These are phyloP conservation scores for Lagorchestes hirsutus DNA, from an alignment of 2,797 vertebrate genomes.

Conservation along the genomic window DNA sequence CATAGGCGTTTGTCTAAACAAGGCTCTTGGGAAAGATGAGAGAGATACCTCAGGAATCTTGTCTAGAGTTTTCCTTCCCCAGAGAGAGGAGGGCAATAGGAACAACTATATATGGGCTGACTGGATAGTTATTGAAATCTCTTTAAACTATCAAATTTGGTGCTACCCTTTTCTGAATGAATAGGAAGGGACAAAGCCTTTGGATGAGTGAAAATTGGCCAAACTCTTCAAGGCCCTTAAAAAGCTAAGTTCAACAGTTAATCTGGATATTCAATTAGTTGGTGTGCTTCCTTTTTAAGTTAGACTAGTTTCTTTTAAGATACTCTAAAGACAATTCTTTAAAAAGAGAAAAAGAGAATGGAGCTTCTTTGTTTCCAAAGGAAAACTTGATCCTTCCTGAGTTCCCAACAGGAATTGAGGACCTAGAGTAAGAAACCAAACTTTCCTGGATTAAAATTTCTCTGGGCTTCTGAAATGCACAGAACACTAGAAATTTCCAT, in stretches of 20 bases:
- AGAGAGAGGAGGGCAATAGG: neutral
- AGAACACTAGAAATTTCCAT: neutral
- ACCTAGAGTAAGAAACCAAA: neutral
- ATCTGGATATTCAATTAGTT: neutral
- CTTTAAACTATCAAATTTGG: neutral
- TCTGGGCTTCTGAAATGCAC: neutral
- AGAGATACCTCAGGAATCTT: neutral
- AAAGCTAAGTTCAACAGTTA: neutral
- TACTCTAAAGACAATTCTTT: neutral
- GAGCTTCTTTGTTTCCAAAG: neutral
- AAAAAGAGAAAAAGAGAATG: neutral
- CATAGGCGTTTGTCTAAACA: neutral
- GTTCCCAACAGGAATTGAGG: neutral
- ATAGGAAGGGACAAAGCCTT: neutral
- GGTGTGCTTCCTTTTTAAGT: neutral
- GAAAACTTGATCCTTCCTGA: neutral
- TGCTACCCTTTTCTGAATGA: neutral
- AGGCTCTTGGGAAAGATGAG: neutral
- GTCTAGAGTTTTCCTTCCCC: neutral
- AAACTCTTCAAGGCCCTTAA: neutral
- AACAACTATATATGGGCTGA: neutral
- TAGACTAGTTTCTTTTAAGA: neutral
- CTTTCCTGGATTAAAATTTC: neutral
- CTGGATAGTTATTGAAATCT: neutral
- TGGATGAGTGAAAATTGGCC: neutral